Percentiles rank a stretch among this genome's conserved stretches.
Conservation (phyloP, 1,140 invertebrate species). For the Pectinophora gossypiella region DNA sequence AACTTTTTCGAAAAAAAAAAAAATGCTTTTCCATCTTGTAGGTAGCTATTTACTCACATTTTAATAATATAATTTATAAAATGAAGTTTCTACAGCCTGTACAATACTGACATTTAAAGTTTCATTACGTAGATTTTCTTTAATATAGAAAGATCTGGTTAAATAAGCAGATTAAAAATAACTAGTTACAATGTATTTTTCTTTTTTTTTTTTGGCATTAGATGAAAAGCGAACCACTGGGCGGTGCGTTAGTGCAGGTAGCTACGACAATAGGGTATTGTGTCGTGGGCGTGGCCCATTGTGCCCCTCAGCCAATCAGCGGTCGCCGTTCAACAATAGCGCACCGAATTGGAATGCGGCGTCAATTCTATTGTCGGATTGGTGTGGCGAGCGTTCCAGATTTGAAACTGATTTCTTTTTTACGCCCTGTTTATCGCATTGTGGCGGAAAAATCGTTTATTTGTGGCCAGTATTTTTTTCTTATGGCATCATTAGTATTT, state of each 20-base stretch:
- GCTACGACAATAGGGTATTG: slow-evolving; percentile 62
- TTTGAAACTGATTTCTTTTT: slow-evolving; percentile 49
- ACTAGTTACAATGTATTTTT: neutral
- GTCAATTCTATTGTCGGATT: slow-evolving; percentile 57
- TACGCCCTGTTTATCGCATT: no score
- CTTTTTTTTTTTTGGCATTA: neutral
- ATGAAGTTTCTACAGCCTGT: no score
- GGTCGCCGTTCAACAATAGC: slow-evolving; percentile 57
- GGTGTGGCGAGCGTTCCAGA: slow-evolving; percentile 35
- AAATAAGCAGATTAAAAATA: neutral
- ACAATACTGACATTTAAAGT: no score
- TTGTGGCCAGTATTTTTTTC: no score
- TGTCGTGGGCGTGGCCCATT: slow-evolving; percentile 64
- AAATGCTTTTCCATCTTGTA: no score
- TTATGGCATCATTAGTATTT: no score
- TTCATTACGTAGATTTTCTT: no score
- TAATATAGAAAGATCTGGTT: no score
- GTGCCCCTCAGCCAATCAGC: slow-evolving; percentile 50
- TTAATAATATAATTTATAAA: no score
- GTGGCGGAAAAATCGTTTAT: no score
- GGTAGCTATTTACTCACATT: no score
- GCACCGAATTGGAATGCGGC: slow-evolving; percentile 61
- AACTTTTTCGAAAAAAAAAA: no score
- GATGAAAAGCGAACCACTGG: slow-evolving; percentile 19
- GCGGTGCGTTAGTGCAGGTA: slow-evolving; percentile 29